Evolutionary conservation across 2,797 vertebrate genomes (phyloP).

Genomic region (Gambelia wislizenii): DNA sequence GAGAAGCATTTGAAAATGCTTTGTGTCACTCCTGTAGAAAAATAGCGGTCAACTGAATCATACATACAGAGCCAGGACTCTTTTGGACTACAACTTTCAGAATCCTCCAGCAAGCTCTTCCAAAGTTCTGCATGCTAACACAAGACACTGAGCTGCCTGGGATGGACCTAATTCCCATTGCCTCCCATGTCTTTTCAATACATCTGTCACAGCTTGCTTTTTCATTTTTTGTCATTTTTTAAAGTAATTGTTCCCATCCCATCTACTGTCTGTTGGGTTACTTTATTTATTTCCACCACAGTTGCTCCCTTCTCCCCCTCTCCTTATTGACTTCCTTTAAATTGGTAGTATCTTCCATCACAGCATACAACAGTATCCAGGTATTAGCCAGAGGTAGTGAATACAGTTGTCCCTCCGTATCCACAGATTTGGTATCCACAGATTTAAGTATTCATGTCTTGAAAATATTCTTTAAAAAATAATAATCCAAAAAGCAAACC

Average conservation of each 20-base stretch:
- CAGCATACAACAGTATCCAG: too few species aligned
- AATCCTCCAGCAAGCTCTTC: background rate
- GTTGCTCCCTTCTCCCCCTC: too few species aligned
- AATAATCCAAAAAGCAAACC: too few species aligned
- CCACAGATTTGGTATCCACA: too few species aligned
- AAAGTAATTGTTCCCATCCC: background rate
- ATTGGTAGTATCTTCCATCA: too few species aligned
- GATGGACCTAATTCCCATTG: background rate
- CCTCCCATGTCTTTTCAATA: background rate
- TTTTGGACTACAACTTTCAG: background rate
- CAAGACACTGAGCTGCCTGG: background rate
- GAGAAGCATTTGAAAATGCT: conserved; percentile 5
- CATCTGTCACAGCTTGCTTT: background rate
- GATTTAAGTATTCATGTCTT: too few species aligned
- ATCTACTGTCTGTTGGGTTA: background rate
- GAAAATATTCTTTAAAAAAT: too few species aligned
- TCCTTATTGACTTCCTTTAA: too few species aligned
- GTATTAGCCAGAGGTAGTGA: too few species aligned
- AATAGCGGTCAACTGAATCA: background rate
- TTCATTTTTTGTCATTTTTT: background rate
- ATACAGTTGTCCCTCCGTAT: too few species aligned
- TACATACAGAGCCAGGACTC: background rate
- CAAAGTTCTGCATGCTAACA: background rate
- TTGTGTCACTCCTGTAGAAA: conserved; percentile 10
- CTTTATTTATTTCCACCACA: background rate